Conservation (phyloP, 2,113 vertebrate species). For the Struthidea cinerea region DNA sequence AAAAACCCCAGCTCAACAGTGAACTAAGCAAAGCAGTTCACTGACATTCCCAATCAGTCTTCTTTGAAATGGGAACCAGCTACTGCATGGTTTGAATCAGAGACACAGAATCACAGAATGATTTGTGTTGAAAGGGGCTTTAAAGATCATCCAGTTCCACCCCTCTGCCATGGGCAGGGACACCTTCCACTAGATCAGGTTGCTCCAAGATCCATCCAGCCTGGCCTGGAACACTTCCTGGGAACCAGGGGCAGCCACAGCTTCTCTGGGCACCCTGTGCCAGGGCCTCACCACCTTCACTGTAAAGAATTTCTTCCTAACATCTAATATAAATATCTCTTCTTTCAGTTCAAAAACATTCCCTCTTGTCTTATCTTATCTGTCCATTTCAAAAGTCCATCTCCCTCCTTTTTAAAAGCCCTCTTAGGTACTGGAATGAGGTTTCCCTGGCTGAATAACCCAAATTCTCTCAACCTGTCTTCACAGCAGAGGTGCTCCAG, state of each 20-base stretch:
- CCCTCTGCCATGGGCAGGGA: not conserved
- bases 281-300: not conserved
- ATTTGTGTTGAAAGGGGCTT: not conserved
- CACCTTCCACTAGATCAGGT: rapidly evolving
- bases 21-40: not conserved
- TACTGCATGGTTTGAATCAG: not conserved
- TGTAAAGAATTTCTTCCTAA: not conserved
- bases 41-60: not conserved
- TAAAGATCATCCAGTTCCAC: not conserved
- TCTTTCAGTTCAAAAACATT: not conserved
- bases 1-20: not conserved
- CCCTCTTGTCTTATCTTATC: not conserved
- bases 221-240: not conserved
- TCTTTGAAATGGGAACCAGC: not conserved
- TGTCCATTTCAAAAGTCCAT: not conserved
- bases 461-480: not conserved
- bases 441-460: not conserved
- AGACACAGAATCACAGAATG: not conserved
- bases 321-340: not conserved
- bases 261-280: not conserved
- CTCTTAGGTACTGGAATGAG: not conserved
- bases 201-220: rapidly evolving
- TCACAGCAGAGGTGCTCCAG: not conserved
- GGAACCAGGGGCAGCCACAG: not conserved
- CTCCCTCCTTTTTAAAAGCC: not conserved